Evolutionary conservation across 2,797 vertebrate genomes (phyloP).

Genomic region (Sebastolobus altivelis): DNA sequence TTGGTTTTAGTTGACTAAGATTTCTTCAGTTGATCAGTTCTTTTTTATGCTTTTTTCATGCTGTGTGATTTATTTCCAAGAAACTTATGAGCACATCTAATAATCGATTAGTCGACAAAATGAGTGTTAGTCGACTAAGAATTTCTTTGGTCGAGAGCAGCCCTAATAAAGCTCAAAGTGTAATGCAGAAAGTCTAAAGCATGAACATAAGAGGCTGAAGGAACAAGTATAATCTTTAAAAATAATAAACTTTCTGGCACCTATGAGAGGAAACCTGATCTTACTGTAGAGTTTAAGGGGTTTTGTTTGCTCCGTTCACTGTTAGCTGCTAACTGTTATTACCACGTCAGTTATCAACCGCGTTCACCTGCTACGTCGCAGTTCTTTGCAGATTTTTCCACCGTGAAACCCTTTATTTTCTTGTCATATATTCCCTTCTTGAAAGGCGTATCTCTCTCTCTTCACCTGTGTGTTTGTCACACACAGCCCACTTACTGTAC

Average conservation of each 20-base stretch:
- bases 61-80: no score
- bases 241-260: not conserved
- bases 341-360: not conserved
- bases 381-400: not conserved
- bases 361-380: not conserved
- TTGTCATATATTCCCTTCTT: not conserved
- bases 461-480: slow-evolving; percentile 32
- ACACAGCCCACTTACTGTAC: slow-evolving; percentile 12
- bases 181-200: not conserved
- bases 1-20: no score
- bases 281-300: not conserved
- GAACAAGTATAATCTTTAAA: not conserved
- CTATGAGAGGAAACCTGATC: not conserved
- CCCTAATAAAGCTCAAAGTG: not conserved
- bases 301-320: not conserved
- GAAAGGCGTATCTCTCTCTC: not conserved
- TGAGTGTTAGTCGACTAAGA: no score
- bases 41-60: no score
- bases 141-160: no score
- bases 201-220: not conserved
- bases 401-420: slow-evolving; percentile 22
- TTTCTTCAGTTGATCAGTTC: no score
- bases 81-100: not conserved
- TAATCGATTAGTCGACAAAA: no score
- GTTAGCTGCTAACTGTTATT: not conserved